These are phyloP conservation scores for Coregonus ussuriensis DNA, from an alignment of 2,797 vertebrate species.

Conservation along the genomic window DNA sequence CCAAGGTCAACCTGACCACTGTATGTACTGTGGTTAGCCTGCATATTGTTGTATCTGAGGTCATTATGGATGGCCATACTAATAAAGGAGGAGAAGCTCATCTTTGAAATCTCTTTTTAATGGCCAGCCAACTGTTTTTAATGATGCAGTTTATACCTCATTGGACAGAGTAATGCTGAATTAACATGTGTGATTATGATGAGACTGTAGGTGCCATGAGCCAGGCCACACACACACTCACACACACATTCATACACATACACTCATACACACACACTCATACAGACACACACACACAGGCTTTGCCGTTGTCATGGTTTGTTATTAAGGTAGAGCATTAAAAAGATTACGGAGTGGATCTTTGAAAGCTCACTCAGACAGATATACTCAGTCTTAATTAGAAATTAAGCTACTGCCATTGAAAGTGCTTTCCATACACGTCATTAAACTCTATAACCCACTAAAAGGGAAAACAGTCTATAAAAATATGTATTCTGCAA, in stretches of 20 bases:
- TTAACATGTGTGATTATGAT: not conserved
- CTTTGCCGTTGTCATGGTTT: conserved; percentile 1
- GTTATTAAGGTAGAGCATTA: no score
- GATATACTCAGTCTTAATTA: not conserved
- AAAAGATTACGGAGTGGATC: not conserved
- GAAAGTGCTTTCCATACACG: not conserved
- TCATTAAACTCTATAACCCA: not conserved
- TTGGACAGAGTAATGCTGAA: not conserved
- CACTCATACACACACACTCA: no score
- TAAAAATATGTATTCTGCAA: not conserved
- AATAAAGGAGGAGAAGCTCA: not conserved
- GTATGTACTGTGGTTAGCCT: not conserved
- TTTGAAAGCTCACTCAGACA: not conserved
- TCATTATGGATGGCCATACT: no score
- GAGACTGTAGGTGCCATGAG: not conserved
- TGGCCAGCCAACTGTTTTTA: not conserved
- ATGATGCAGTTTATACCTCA: not conserved
- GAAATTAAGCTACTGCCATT: not conserved
- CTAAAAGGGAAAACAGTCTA: not conserved
- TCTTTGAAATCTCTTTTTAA: not conserved
- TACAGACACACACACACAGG: not conserved
- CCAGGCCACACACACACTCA: not conserved
- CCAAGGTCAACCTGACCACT: not conserved
- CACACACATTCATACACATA: not conserved
- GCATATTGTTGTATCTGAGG: not conserved